These are phyloP conservation scores for Pedetes capensis DNA, from an alignment of 2,113 vertebrate species.

Conservation along the genomic window DNA sequence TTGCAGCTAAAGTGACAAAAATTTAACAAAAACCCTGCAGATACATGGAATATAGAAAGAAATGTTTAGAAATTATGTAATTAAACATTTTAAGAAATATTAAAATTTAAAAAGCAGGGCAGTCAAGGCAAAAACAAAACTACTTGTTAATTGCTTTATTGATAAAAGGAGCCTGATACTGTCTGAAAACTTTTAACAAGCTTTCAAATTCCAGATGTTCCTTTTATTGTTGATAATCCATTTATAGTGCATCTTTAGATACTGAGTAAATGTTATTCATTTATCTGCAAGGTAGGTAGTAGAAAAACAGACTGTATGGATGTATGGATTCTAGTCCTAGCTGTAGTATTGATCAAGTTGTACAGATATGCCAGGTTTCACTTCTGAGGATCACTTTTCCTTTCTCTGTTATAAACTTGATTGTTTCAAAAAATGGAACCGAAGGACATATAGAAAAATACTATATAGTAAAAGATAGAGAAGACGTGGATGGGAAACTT, in stretches of 20 bases:
- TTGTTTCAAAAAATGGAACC: slow-evolving; percentile 16
- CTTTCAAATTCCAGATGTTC: slow-evolving; percentile 2
- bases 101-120: slow-evolving; percentile 34
- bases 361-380: neutral
- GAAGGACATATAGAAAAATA: too few relatives aligned
- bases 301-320: neutral
- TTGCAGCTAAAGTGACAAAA: slow-evolving; percentile 11
- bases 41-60: neutral
- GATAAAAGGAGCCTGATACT: neutral
- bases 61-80: slow-evolving; percentile 2
- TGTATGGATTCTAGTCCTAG: neutral
- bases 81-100: slow-evolving; percentile 16
- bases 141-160: slow-evolving; percentile 10
- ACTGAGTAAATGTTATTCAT: slow-evolving; percentile 21
- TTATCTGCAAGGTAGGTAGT: slow-evolving; percentile 1
- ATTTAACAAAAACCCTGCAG: neutral
- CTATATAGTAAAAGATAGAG: too few relatives aligned
- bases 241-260: neutral
- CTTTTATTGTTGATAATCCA: slow-evolving; percentile 17
- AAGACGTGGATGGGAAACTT: too few relatives aligned
- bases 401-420: slow-evolving; percentile 25
- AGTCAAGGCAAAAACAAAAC: neutral
- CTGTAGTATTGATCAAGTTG: neutral
- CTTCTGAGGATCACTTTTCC: neutral
- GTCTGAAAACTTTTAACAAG: slow-evolving; percentile 4